phyloP scores from a whole-genome alignment of 2,888 invertebrate species.

The Cheilosia soror region DNA sequence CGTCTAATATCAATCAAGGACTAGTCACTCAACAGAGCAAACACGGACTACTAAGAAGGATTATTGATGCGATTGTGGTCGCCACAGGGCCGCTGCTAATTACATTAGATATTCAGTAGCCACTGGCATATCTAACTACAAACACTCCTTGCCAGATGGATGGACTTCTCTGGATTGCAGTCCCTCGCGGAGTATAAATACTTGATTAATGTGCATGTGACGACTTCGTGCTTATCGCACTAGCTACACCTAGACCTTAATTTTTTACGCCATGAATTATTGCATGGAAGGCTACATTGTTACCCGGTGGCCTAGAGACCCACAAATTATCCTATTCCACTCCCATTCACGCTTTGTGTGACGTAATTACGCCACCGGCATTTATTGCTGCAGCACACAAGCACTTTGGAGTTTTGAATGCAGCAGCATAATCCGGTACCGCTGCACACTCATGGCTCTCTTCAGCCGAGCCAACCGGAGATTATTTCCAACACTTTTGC shows the following conservation, averaged over 20 bases:
- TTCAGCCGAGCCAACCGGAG: conserved; percentile 57
- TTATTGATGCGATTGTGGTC: neutral
- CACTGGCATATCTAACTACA: conserved; percentile 39
- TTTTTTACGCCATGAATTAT: conserved; percentile 46
- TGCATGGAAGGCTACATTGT: conserved; percentile 40
- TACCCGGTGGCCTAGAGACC: conserved; percentile 65
- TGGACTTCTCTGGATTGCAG: neutral
- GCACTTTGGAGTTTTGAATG: conserved; percentile 26
- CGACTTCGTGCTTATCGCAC: conserved; percentile 19
- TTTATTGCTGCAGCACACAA: conserved; percentile 51
- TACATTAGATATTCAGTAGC: conserved; percentile 61
- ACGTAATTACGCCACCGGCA: conserved; percentile 58
- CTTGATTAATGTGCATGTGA: conserved; percentile 31
- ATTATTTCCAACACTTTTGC: conserved; percentile 62
- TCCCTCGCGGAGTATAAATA: conserved; percentile 26
- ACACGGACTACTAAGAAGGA: conserved; percentile 2
- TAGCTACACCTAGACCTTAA: conserved; percentile 20
- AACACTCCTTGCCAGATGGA: neutral
- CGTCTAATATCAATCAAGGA: conserved; percentile 12
- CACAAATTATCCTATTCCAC: conserved; percentile 49
- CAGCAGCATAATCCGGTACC: conserved; percentile 33
- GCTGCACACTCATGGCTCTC: neutral
- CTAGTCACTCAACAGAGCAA: conserved; percentile 34
- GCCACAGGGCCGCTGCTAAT: conserved; percentile 40
- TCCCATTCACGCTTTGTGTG: conserved; percentile 37